Base-by-base conservation (phyloP, 1,140 invertebrate genomes). In the Dendrolimus punctatus region DNA sequence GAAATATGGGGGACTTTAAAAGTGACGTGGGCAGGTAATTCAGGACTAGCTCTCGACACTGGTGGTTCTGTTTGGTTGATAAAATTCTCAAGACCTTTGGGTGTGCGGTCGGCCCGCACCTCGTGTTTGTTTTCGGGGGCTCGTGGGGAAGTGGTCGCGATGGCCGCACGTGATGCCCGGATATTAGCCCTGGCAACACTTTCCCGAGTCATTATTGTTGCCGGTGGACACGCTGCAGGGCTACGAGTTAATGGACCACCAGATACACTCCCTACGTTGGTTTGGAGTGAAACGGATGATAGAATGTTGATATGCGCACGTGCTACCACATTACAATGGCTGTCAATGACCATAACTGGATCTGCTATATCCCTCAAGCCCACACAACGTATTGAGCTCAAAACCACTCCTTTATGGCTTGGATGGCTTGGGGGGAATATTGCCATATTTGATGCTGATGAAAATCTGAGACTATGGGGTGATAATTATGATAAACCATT, bases 41-140 rank as follows among this genome's bases (percentile, higher is more conserved):
- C 87, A 36, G 88, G 84, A 0, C 83, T 99, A 8, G 95, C 96
- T 48, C 94, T 95, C 23, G 98, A 99, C 80, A 98, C 95, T 56
- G 97, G 97, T 8, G 98, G 98, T 2, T 98, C 96, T n/a, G 97
- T 99, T 4, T 99, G 98, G 91, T 94, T 99, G 68, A 88, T 99
- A 8, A 94, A 92, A 69, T 97, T 99, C 69, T 96, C 95, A 62
- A 89, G 96, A 53, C 92, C 95, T 6, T 91, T 99, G 71, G 97
- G 97, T 4, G 93, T 98, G 5, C 88, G 97, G 51, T 93, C 93
- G 6, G 96, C 94, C 76, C 93, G 95, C 60, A 95, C 95, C 0
- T 94, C 94, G 60, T 98, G 96, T 81, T 81, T 98, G 9, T 98
- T 98, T 82, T 97, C 95, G 50, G 96, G 96, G 43, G 97, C 97